Evolutionary conservation across 2,888 invertebrate species (phyloP).

Genomic region (Folsomia manolachei): DNA sequence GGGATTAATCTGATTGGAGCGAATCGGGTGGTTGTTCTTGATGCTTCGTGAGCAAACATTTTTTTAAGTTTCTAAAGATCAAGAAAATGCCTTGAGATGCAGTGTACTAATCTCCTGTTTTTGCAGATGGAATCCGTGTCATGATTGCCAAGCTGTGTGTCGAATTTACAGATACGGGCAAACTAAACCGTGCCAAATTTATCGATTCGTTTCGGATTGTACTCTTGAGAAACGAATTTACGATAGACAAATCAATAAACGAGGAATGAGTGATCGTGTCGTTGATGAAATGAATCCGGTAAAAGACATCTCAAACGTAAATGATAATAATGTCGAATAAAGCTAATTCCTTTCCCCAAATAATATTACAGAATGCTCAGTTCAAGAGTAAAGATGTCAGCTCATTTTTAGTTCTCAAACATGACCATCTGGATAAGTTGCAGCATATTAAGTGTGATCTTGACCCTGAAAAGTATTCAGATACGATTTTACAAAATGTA

Average conservation of each 20-base stretch:
- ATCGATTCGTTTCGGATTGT: slow-evolving; percentile 93
- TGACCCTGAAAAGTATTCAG: slow-evolving; percentile 70
- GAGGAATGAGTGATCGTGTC: slow-evolving; percentile 96
- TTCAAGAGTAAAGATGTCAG: slow-evolving; percentile 84
- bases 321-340: too few relatives aligned
- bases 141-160: slow-evolving; percentile 96
- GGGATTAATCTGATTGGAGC: slow-evolving; percentile 98
- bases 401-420: slow-evolving; percentile 85
- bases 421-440: slow-evolving; percentile 70
- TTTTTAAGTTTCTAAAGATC: too few relatives aligned
- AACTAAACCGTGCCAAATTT: slow-evolving; percentile 89
- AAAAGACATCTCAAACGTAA: too few relatives aligned
- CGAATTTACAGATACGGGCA: slow-evolving; percentile 94
- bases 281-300: slow-evolving; percentile 97
- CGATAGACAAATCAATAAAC: slow-evolving; percentile 95
- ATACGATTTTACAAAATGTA: slow-evolving; percentile 74
- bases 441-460: slow-evolving; percentile 35
- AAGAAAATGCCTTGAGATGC: too few relatives aligned
- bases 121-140: slow-evolving; percentile 95
- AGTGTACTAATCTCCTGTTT: not conserved
- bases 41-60: slow-evolving; percentile 66
- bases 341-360: too few relatives aligned
- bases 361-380: slow-evolving; percentile 74
- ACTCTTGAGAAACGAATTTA: slow-evolving; percentile 97
- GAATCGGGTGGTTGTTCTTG: slow-evolving; percentile 93